Conservation (phyloP, 1,140 invertebrate genomes). For the Drosophila triauraria region DNA sequence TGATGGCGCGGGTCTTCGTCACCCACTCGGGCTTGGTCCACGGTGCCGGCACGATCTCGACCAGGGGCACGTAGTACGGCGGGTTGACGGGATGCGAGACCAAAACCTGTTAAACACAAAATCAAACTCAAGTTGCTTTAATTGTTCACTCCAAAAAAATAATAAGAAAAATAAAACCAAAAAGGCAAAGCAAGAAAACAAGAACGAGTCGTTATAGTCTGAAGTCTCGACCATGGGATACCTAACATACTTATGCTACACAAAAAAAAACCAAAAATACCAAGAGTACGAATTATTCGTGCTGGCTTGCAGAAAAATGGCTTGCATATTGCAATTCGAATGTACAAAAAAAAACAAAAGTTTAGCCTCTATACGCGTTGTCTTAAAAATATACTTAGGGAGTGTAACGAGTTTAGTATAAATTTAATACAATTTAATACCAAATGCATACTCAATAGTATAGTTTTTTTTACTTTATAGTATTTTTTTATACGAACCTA, state of each 20-base stretch:
- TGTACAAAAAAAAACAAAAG: too few relatives aligned
- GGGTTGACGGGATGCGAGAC: conserved; percentile 97
- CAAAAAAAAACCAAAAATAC: too few relatives aligned
- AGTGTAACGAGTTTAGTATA: too few relatives aligned
- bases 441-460: too few relatives aligned
- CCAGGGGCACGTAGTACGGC: conserved; percentile 97
- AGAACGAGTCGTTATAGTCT: not conserved
- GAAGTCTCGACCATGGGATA: not conserved
- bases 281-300: too few relatives aligned
- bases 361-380: too few relatives aligned
- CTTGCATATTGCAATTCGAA: too few relatives aligned
- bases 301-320: too few relatives aligned
- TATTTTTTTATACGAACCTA: too few relatives aligned
- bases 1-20: conserved; percentile 89
- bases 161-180: not conserved
- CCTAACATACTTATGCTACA: not conserved
- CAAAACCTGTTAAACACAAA: conserved; percentile 67
- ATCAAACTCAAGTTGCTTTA: conserved; percentile 15
- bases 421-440: too few relatives aligned
- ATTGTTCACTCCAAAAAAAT: not conserved
- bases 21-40: conserved; percentile 90
- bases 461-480: too few relatives aligned
- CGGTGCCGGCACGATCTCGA: conserved; percentile 97
- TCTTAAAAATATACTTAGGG: too few relatives aligned
- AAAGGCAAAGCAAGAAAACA: not conserved